These are phyloP conservation scores for Meiosimyza decipiens DNA, from an alignment of 2,888 invertebrate species.

Conservation along the genomic window DNA sequence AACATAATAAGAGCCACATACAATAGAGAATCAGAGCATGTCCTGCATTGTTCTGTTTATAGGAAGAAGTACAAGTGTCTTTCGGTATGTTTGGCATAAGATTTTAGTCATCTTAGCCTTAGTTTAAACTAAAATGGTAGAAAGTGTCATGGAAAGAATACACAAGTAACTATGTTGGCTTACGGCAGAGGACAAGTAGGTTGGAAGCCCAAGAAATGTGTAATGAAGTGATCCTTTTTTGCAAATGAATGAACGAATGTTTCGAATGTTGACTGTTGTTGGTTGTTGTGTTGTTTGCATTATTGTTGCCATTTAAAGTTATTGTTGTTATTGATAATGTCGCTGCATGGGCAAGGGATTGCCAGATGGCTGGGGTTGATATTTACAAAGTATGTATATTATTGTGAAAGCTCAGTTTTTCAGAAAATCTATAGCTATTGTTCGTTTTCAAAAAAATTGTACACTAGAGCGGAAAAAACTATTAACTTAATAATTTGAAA, in stretches of 20 bases:
- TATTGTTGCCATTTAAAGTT: constrained; percentile 1
- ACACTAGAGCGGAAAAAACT: too few species aligned
- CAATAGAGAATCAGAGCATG: constrained; percentile 40
- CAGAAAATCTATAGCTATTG: too few species aligned
- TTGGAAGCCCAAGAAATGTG: constrained; percentile 32
- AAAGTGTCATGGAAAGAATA: constrained; percentile 12
- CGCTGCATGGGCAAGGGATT: neutral
- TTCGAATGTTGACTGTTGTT: constrained; percentile 22
- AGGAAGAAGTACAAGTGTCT: too few species aligned
- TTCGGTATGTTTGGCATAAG: too few species aligned
- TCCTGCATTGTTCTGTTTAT: too few species aligned
- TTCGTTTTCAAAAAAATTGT: too few species aligned
- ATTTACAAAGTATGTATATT: too few species aligned
- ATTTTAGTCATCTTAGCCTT: neutral
- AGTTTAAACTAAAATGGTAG: neutral
- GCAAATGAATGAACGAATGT: constrained; percentile 53
- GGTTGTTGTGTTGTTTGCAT: neutral
- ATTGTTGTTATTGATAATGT: constrained; percentile 14
- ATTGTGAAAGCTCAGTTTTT: too few species aligned
- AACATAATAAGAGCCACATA: constrained; percentile 52
- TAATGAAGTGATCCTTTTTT: constrained; percentile 52
- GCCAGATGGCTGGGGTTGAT: too few species aligned
- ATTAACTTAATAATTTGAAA: too few species aligned
- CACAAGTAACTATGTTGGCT: constrained; percentile 1
- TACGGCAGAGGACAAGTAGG: neutral